Percentiles rank a stretch among this genome's conserved stretches.
phyloP scores from a whole-genome alignment of 2,888 invertebrate genomes.

The Antitype chi region DNA sequence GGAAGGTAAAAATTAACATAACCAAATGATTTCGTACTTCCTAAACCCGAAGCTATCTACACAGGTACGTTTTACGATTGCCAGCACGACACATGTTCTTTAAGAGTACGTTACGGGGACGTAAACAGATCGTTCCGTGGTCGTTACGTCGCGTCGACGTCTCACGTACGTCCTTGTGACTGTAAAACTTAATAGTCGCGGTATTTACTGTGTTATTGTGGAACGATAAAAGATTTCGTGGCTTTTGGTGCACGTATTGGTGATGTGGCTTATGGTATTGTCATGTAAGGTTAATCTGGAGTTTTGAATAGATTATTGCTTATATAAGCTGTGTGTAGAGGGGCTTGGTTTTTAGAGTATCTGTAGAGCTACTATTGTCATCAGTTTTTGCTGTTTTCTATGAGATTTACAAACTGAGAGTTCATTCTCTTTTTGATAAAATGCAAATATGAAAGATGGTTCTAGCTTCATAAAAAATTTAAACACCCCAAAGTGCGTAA shows the following conservation, averaged over 20 bases:
- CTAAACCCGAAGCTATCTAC: slow-evolving; percentile 62
- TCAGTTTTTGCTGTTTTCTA: neutral
- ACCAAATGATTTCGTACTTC: slow-evolving; percentile 37
- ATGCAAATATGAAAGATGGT: too few relatives aligned
- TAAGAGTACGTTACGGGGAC: slow-evolving; percentile 74
- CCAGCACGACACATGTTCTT: slow-evolving; percentile 72
- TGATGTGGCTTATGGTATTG: slow-evolving; percentile 14
- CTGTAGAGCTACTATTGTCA: neutral
- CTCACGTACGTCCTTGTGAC: slow-evolving; percentile 59
- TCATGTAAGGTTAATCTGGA: neutral
- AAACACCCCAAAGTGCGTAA: too few relatives aligned
- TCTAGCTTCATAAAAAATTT: too few relatives aligned
- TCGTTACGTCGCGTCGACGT: slow-evolving; percentile 66
- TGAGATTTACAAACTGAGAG: neutral
- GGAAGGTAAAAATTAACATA: neutral
- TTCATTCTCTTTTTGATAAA: too few relatives aligned
- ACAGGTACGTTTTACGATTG: slow-evolving; percentile 72
- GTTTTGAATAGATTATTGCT: neutral
- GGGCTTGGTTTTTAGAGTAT: neutral
- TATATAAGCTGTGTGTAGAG: neutral
- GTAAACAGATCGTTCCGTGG: slow-evolving; percentile 74
- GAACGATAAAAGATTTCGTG: slow-evolving; percentile 55
- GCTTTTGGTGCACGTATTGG: slow-evolving; percentile 18
- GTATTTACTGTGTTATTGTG: slow-evolving; percentile 62
- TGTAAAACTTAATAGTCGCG: slow-evolving; percentile 69